These are phyloP conservation scores for Microtus montanus DNA, from an alignment of 2,113 vertebrate genomes.

Conservation along the genomic window DNA sequence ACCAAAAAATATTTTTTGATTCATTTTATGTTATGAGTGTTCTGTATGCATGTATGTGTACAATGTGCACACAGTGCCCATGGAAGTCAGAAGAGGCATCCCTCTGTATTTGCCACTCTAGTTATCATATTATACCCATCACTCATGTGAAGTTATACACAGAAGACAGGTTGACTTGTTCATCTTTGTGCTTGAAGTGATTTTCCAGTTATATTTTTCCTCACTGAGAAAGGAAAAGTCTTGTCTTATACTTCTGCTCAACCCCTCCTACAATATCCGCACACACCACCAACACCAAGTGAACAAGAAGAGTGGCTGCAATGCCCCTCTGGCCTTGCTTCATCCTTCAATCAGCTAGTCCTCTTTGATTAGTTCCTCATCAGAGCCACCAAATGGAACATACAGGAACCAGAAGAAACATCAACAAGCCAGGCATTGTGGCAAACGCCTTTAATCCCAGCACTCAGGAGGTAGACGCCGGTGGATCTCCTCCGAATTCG, in stretches of 20 bases:
- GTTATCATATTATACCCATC: neutral
- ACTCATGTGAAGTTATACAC: neutral
- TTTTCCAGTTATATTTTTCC: neutral
- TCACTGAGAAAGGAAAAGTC: neutral
- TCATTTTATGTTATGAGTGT: neutral
- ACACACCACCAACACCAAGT: neutral
- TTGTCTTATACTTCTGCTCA: neutral
- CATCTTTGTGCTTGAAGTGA: neutral
- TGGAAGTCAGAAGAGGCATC: neutral
- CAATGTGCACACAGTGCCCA: neutral
- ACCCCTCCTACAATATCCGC: too few species aligned
- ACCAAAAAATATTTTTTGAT: neutral
- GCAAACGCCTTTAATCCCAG: neutral
- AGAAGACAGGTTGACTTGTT: neutral
- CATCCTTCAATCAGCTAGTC: neutral
- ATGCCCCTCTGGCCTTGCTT: neutral
- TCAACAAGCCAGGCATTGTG: neutral
- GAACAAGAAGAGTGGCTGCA: rapidly evolving
- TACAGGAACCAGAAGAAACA: neutral
- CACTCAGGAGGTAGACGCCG: neutral
- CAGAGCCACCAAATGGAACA: neutral
- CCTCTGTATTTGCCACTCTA: neutral
- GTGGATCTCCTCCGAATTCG: neutral
- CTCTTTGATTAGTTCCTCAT: neutral
- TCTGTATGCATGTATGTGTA: neutral